These are phyloP conservation scores for Lithobates sylvaticus DNA, from an alignment of 2,797 vertebrate species.

Conservation along the genomic window DNA sequence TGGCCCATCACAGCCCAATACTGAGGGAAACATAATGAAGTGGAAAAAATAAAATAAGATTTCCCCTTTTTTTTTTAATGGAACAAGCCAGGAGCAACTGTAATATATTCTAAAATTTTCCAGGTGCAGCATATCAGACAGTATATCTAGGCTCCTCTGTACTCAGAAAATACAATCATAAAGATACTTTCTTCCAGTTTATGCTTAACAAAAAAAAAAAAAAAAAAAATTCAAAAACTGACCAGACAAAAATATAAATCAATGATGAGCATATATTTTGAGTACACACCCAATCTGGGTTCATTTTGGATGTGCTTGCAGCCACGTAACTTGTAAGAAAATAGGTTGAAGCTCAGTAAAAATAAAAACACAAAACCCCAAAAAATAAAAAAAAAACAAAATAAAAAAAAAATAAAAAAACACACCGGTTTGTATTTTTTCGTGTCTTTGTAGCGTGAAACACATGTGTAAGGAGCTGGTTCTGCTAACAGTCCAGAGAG, in stretches of 20 bases:
- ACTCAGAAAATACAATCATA: constrained; percentile 20
- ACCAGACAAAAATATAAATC: background rate
- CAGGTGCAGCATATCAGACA: background rate
- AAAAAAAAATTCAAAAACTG: background rate
- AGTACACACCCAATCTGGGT: background rate
- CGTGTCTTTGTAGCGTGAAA: background rate
- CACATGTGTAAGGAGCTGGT: background rate
- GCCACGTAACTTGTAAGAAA: background rate
- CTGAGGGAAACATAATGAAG: no score
- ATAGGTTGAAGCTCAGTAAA: background rate
- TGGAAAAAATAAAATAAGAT: no score
- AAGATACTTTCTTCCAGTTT: constrained; percentile 15
- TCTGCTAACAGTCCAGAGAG: background rate
- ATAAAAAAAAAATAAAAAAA: background rate
- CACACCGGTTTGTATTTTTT: background rate
- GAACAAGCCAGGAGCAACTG: background rate
- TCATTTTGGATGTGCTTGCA: background rate
- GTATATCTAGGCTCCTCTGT: background rate
- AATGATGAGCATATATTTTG: background rate
- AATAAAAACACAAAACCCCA: background rate
- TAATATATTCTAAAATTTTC: background rate
- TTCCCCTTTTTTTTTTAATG: background rate
- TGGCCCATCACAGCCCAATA: no score
- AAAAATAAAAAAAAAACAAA: no score
- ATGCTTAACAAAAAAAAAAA: background rate